These are phyloP conservation scores for Cordilura impudica DNA, from an alignment of 2,888 invertebrate species.

Conservation along the genomic window DNA sequence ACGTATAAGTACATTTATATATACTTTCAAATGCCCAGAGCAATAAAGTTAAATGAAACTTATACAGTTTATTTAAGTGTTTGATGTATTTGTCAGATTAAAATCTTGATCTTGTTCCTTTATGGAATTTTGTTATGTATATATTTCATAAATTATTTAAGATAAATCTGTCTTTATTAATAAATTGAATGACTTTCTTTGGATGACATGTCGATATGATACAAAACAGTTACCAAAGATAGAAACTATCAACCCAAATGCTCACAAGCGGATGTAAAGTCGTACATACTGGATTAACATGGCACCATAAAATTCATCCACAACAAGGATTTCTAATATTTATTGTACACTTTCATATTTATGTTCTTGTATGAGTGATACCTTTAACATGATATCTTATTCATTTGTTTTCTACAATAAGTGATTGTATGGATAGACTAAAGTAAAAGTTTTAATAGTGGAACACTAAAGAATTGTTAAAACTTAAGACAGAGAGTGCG, in stretches of 20 bases:
- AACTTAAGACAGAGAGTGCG: no score
- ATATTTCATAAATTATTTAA: constrained; percentile 34
- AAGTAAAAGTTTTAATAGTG: background rate
- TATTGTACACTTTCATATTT: constrained; percentile 4
- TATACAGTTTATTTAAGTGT: no score
- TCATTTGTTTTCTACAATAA: constrained; percentile 16
- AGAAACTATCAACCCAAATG: constrained; percentile 3
- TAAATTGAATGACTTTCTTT: constrained; percentile 32
- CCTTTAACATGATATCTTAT: constrained; percentile 2
- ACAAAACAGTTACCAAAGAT: background rate
- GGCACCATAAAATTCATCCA: constrained; percentile 32
- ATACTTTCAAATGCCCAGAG: no score
- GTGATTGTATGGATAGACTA: background rate
- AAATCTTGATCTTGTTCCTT: background rate
- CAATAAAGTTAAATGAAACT: no score
- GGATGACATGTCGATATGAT: constrained; percentile 4
- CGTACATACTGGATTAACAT: background rate
- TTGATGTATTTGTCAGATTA: background rate
- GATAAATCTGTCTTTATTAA: constrained; percentile 38
- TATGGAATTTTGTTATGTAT: constrained; percentile 27
- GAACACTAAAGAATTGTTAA: background rate
- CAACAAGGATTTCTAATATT: constrained; percentile 40
- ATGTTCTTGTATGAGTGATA: no score
- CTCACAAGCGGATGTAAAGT: background rate
- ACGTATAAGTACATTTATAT: no score